A percentile compares a stretch with the other conserved stretches of the same genome.
phyloP scores from a whole-genome alignment of 2,888 invertebrate genomes.

The Lissonota sp. region DNA sequence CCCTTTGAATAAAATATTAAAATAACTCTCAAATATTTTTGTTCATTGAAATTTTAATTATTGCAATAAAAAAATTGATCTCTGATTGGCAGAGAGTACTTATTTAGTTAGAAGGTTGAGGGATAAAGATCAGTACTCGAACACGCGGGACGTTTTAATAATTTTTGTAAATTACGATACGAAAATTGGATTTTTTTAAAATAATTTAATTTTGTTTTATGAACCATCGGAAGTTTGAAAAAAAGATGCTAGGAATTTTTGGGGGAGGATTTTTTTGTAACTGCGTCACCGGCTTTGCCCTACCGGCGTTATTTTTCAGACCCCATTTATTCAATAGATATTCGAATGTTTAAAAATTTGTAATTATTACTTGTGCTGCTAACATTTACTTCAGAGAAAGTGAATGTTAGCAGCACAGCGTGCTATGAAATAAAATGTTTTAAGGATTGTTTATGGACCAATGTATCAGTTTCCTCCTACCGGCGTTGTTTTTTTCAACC shows the following conservation, averaged over 20 bases:
- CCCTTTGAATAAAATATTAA: too few species aligned
- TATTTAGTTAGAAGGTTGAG: too few species aligned
- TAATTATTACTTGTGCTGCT: too few species aligned
- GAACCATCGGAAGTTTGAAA: not conserved
- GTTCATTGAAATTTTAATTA: too few species aligned
- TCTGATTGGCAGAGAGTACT: too few species aligned
- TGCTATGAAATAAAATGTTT: too few species aligned
- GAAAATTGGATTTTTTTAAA: not conserved
- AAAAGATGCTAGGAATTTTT: not conserved
- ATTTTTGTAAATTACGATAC: not conserved
- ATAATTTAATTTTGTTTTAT: not conserved
- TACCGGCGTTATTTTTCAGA: constrained; percentile 23
- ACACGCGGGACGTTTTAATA: constrained; percentile 14
- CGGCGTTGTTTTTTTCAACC: constrained; percentile 27
- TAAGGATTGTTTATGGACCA: constrained; percentile 25
- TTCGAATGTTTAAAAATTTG: too few species aligned
- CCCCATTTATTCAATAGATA: too few species aligned
- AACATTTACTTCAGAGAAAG: too few species aligned
- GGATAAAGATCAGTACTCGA: not conserved
- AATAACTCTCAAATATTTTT: too few species aligned
- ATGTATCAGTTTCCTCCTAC: constrained; percentile 28
- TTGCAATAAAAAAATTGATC: too few species aligned
- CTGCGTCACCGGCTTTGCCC: constrained; percentile 33
- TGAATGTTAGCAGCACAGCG: too few species aligned
- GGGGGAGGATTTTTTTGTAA: constrained; percentile 16